phyloP scores from a whole-genome alignment of 1,140 invertebrate genomes.

The Brachionus calyciflorus region DNA sequence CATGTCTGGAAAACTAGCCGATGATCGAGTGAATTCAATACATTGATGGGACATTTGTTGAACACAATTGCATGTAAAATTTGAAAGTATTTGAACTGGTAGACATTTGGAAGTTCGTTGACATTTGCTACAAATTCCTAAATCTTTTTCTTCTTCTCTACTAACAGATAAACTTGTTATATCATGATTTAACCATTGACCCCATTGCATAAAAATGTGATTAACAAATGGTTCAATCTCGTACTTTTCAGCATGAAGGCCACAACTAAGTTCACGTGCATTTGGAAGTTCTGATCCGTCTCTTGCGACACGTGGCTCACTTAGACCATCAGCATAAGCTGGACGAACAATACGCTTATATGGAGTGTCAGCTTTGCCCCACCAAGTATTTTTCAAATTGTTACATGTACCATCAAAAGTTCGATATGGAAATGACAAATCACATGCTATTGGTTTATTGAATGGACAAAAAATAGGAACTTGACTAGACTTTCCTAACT shows the following conservation, averaged over 20 bases:
- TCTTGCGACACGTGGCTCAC: not conserved
- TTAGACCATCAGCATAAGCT: conserved; percentile 65
- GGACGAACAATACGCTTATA: conserved; percentile 74
- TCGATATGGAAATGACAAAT: conserved; percentile 63
- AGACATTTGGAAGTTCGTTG: conserved; percentile 5
- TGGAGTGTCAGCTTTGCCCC: conserved; percentile 73
- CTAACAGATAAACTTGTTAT: conserved; percentile 49
- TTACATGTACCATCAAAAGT: conserved; percentile 77
- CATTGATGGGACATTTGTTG: conserved; percentile 40
- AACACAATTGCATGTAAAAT: conserved; percentile 25
- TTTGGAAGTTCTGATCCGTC: conserved; percentile 31
- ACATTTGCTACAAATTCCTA: conserved; percentile 6
- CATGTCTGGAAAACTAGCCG: not conserved
- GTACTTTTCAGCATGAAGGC: conserved; percentile 8
- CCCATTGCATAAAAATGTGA: conserved; percentile 55
- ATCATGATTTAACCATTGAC: conserved; percentile 71
- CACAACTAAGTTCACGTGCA: not conserved
- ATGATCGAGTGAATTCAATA: conserved; percentile 33
- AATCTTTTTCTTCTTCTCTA: conserved; percentile 2
- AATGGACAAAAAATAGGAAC: conserved; percentile 29
- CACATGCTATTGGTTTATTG: conserved; percentile 27
- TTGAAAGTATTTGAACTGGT: not conserved
- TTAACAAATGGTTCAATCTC: conserved; percentile 40
- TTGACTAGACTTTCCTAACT: too few species aligned
- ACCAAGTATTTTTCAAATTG: conserved; percentile 74